Percentiles rank a stretch among this genome's conserved stretches.
Conservation (phyloP, 2,797 vertebrate species). For the Siniperca obscura region DNA sequence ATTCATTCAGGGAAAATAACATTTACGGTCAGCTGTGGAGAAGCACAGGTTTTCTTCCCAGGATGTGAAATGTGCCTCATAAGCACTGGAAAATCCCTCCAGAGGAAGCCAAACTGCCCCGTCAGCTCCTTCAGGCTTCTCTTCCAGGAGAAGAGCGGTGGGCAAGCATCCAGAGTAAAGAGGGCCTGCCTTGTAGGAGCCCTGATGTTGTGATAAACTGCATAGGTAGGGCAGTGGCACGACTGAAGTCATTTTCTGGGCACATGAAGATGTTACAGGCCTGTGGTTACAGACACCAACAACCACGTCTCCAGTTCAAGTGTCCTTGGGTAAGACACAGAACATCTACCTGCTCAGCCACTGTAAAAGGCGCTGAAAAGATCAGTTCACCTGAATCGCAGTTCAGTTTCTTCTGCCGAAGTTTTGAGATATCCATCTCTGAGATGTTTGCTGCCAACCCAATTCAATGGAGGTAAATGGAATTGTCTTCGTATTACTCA, state of each 20-base stretch:
- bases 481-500: neutral
- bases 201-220: conserved; percentile 25
- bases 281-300: neutral
- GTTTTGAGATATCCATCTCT: neutral
- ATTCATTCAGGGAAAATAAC: conserved; percentile 21
- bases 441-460: neutral
- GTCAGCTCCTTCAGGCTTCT: conserved; percentile 52
- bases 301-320: neutral
- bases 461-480: neutral
- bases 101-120: conserved; percentile 52
- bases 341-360: neutral
- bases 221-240: neutral
- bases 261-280: neutral
- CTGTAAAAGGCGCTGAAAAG: neutral
- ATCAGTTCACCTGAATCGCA: neutral
- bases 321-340: neutral
- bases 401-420: neutral
- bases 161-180: conserved; percentile 42
- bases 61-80: conserved; percentile 54
- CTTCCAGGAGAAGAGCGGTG: conserved; percentile 21
- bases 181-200: conserved; percentile 1
- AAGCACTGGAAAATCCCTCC: conserved; percentile 55
- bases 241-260: neutral
- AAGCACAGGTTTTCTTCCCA: conserved; percentile 24
- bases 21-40: conserved; percentile 28